phyloP scores from a whole-genome alignment of 2,113 vertebrate species.

The Oreochromis tanganicae region DNA sequence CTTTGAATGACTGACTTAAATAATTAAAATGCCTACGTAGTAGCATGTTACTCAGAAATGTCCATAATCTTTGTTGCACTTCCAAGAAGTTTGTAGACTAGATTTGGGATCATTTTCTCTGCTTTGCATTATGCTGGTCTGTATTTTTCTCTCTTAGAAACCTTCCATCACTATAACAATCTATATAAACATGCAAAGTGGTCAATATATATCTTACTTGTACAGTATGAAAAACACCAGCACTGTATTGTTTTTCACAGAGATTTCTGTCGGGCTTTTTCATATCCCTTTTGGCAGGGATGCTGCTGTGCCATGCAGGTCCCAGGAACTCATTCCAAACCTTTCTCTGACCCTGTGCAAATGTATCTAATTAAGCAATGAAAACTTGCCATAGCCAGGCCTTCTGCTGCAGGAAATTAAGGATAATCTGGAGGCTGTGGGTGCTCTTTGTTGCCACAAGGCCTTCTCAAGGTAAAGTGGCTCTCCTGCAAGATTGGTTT shows the following conservation, averaged over 20 bases:
- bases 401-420: slow-evolving; percentile 63
- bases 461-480: slow-evolving; percentile 55
- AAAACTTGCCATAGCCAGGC: slow-evolving; percentile 15
- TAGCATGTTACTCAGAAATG: neutral
- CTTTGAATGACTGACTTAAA: neutral
- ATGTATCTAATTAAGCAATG: slow-evolving; percentile 50
- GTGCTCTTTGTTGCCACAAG: slow-evolving; percentile 48
- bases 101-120: neutral
- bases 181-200: neutral
- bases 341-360: slow-evolving; percentile 33
- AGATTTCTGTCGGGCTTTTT: neutral
- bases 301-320: neutral
- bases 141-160: neutral
- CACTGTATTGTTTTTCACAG: neutral
- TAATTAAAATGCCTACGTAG: neutral
- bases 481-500: slow-evolving; percentile 33
- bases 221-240: neutral
- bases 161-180: neutral
- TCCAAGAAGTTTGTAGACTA: neutral
- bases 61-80: neutral
- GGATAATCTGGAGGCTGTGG: slow-evolving; percentile 58
- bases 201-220: neutral
- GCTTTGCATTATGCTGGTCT: neutral
- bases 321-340: slow-evolving; percentile 8
- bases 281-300: neutral